A percentile compares a stretch with the other conserved stretches of the same genome.
Conservation (phyloP, 1,140 invertebrate species). For the Drosophila truncata region DNA sequence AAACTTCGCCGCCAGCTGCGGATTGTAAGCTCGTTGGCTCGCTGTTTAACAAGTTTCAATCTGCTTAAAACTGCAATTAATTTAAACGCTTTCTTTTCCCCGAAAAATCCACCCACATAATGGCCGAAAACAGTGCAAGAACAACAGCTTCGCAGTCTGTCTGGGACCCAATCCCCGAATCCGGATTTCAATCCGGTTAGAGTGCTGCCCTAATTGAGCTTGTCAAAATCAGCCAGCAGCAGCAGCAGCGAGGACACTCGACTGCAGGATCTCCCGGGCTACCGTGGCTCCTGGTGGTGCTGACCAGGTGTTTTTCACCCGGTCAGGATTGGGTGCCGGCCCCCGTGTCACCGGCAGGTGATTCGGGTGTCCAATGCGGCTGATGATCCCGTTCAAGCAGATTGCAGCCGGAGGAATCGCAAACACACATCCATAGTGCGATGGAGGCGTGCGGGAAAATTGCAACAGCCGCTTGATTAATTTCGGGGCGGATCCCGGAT, state of each 20-base stretch:
- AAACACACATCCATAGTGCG: constrained; percentile 4
- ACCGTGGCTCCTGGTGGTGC: not conserved
- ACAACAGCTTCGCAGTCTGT: constrained; percentile 8
- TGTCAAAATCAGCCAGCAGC: constrained; percentile 67
- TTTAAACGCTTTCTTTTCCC: constrained; percentile 59
- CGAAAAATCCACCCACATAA: constrained; percentile 13
- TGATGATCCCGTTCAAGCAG: constrained; percentile 51
- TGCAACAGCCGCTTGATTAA: constrained; percentile 81
- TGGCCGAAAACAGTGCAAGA: constrained; percentile 42
- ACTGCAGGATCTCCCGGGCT: constrained; percentile 17
- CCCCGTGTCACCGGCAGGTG: constrained; percentile 56
- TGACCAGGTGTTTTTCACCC: constrained; percentile 20
- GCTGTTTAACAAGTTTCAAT: constrained; percentile 74
- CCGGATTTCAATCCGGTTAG: constrained; percentile 52
- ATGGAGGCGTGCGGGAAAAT: constrained; percentile 46
- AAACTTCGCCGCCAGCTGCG: constrained; percentile 51
- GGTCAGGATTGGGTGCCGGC: constrained; percentile 12
- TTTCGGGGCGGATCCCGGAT: constrained; percentile 66
- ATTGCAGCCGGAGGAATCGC: constrained; percentile 27
- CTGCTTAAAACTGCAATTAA: constrained; percentile 81
- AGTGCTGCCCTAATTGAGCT: constrained; percentile 70
- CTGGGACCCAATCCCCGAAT: constrained; percentile 9
- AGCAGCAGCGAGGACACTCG: constrained; percentile 24
- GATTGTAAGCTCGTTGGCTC: constrained; percentile 42
- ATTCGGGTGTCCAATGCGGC: constrained; percentile 37